Evolutionary conservation across 2,888 invertebrate species (phyloP).

Genomic region (Laothoe populi): DNA sequence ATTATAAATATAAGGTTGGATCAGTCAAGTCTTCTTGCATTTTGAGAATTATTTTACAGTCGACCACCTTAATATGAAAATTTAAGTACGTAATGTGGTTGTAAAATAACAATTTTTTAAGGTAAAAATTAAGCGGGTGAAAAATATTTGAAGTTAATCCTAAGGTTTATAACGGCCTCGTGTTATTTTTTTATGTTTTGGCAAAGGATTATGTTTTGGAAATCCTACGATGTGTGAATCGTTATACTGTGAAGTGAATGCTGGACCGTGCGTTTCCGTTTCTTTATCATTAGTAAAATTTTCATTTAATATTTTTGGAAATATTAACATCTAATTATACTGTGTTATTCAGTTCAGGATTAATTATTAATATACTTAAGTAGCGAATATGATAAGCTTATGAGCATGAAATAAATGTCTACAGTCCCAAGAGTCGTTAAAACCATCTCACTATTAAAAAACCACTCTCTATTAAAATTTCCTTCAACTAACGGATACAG

Average conservation of each 20-base stretch:
- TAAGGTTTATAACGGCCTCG: neutral
- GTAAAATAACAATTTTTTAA: slow-evolving; percentile 33
- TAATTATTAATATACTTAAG: no score
- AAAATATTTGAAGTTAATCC: slow-evolving; percentile 7
- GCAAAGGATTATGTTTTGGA: slow-evolving; percentile 1
- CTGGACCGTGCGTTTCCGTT: no score
- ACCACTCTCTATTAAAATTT: no score
- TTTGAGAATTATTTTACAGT: neutral
- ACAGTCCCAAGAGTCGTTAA: no score
- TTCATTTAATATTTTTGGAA: no score
- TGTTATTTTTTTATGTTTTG: slow-evolving; percentile 1
- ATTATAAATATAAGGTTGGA: neutral
- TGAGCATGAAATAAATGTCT: no score
- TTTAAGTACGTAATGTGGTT: slow-evolving; percentile 20
- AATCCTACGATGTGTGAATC: slow-evolving; percentile 9
- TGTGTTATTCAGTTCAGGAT: no score
- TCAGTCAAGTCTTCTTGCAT: neutral
- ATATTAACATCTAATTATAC: no score
- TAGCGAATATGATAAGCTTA: no score
- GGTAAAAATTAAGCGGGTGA: slow-evolving; percentile 18
- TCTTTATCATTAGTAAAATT: no score
- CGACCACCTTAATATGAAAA: neutral
- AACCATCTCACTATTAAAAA: no score
- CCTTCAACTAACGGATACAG: no score
- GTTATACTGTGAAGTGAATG: neutral